A percentile compares a stretch with the other conserved stretches of the same genome.
Evolutionary conservation across 2,113 vertebrate species (phyloP).

Genomic region (Dasyornis broadbenti): DNA sequence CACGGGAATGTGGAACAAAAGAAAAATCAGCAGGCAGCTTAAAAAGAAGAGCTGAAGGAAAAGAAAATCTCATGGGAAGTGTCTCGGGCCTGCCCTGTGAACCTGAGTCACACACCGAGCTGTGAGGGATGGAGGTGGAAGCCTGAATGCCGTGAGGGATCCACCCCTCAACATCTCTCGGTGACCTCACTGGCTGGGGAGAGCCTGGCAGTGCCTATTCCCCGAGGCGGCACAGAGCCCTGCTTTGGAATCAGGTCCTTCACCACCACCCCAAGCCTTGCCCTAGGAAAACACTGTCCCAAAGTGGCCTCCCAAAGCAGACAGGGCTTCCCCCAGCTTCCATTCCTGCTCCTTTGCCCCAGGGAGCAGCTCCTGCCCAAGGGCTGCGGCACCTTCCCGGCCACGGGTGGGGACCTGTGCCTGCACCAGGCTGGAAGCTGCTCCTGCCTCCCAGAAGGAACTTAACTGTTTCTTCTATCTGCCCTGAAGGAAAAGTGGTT

Average conservation of each 20-base stretch:
- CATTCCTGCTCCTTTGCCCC: not conserved
- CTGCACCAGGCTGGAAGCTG: not conserved
- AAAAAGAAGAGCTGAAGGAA: not conserved
- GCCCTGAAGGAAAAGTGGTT: not conserved
- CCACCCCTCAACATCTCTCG: not conserved
- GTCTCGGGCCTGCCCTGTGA: accelerated
- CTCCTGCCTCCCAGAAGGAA: not conserved
- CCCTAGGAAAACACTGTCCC: not conserved
- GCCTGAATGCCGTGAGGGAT: not conserved
- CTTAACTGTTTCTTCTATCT: not conserved
- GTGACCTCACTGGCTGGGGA: too few species aligned
- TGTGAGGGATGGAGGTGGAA: not conserved
- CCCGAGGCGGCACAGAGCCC: not conserved
- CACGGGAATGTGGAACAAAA: not conserved
- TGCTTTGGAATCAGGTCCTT: not conserved
- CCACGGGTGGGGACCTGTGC: not conserved
- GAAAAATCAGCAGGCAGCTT: accelerated
- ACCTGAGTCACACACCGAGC: not conserved
- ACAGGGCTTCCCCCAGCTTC: not conserved
- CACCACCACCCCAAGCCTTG: accelerated
- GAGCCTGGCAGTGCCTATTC: not conserved
- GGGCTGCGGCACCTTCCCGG: not conserved
- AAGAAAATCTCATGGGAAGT: not conserved
- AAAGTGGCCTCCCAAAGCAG: not conserved
- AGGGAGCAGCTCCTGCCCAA: not conserved